Evolutionary conservation across 2,113 vertebrate species (phyloP).

Genomic region (Periophthalmodon schlosseri): DNA sequence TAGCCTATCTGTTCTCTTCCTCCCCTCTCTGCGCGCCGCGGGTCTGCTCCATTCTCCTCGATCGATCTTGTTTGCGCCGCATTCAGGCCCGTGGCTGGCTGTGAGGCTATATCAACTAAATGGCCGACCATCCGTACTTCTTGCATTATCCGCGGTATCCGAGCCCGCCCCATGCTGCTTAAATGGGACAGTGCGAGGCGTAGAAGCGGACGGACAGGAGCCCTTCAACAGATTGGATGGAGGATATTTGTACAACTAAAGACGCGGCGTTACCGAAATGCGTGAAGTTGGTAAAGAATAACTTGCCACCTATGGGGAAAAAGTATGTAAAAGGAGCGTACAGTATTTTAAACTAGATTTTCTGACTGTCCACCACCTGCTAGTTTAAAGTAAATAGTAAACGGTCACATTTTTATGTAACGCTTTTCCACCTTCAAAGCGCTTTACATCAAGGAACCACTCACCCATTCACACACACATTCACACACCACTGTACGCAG

Average conservation of each 20-base stretch:
- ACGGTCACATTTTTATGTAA: too few relatives aligned
- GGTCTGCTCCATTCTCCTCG: constrained; percentile 40
- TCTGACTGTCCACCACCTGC: too few relatives aligned
- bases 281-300: not conserved
- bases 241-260: constrained; percentile 16
- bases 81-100: constrained; percentile 33
- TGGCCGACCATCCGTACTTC: constrained; percentile 52
- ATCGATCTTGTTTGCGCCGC: constrained; percentile 54
- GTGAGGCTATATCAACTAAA: constrained; percentile 60
- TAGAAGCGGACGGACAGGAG: not conserved
- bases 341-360: too few relatives aligned
- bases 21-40: constrained; percentile 32
- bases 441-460: too few relatives aligned
- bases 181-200: constrained; percentile 32
- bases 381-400: too few relatives aligned
- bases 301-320: not conserved
- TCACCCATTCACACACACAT: too few relatives aligned
- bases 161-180: constrained; percentile 29
- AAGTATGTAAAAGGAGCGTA: too few relatives aligned
- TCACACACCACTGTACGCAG: too few relatives aligned
- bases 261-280: not conserved
- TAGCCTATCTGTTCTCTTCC: constrained; percentile 52
- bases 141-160: constrained; percentile 47
- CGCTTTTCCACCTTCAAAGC: too few relatives aligned
- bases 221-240: not conserved